Percentiles rank a stretch among this genome's conserved stretches.
Conservation (phyloP, 1,140 invertebrate species). For the Rhopalosiphum padi region DNA sequence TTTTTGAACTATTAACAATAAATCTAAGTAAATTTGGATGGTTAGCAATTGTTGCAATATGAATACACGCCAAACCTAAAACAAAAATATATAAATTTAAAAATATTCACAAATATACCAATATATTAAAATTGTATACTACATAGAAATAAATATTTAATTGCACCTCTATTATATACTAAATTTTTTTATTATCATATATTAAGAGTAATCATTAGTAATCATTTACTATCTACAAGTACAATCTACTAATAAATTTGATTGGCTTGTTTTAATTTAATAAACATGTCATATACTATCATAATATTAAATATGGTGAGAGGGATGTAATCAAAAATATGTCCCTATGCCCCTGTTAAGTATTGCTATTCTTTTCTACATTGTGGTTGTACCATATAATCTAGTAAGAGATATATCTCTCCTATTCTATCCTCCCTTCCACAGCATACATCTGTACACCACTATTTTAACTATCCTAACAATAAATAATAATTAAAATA, state of each 20-base stretch:
- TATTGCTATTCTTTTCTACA: too few relatives aligned
- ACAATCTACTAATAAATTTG: not conserved
- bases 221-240: not conserved
- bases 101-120: not conserved
- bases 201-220: not conserved
- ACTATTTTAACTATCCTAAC: not conserved
- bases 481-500: not conserved
- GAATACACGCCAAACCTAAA: conserved; percentile 50
- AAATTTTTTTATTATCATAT: not conserved
- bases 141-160: not conserved
- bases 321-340: not conserved
- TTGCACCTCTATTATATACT: not conserved
- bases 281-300: not conserved
- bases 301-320: not conserved
- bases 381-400: too few relatives aligned
- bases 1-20: conserved; percentile 33
- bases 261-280: not conserved
- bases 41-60: conserved; percentile 51
- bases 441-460: not conserved
- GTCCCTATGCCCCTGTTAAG: too few relatives aligned
- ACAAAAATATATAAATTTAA: not conserved
- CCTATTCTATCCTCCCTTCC: too few relatives aligned
- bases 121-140: not conserved
- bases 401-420: too few relatives aligned
- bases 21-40: conserved; percentile 46